Base-by-base conservation (phyloP, 2,113 vertebrate species). In the Nothoprocta perdicaria region DNA sequence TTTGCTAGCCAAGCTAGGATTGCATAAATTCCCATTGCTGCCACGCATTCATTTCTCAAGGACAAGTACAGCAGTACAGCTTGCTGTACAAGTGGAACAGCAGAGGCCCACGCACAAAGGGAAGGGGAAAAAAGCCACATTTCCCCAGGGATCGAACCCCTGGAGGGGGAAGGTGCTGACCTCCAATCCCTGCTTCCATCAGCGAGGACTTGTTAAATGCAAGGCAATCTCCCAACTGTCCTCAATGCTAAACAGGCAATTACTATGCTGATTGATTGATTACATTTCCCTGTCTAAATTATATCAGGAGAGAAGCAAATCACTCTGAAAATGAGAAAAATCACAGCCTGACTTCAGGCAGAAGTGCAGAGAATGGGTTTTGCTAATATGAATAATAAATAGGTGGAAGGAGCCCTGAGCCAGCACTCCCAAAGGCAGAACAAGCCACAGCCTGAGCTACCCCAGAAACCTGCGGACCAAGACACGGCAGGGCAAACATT, bases 221-320 rank as follows among this genome's bases (percentile, higher is more conserved):
- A 87, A 86, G 63, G 67, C 88, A 91, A 86, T 90, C 63, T 90
- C 89, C 88, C 87, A 90, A 45, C 45, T 90, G 78, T 80, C 13
- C 3, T 53, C 88, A 92, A 21, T 50, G 88, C 75, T 95, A 92
- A 94, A 75, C 15, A 94, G 91, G 80, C 86, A 93, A 95, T 97
- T 96, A 94, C 88, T 85, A 78, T 94, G 95, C 67, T 93, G 89
- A 94, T 31, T 80, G 96, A 96, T 92, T 93, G 91, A 96, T 96
- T 94, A 94, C 91, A 87, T 72, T 85, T 94, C 76, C 88, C 84
- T 57, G 46, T 61, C 88, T 84, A 92, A 95, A 80, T 91, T 89
- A 24, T 77, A 92, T 57, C 75, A 87, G 76, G n/a, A 83, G 43
- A 75, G 41, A 89, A 60, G 75, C 40, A 93, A 92, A 92, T 74